Evolutionary conservation across 2,113 vertebrate species (phyloP), one percentile per base, ranked within the genome.

Genomic region (Brachypodius melanocephalos): DNA sequence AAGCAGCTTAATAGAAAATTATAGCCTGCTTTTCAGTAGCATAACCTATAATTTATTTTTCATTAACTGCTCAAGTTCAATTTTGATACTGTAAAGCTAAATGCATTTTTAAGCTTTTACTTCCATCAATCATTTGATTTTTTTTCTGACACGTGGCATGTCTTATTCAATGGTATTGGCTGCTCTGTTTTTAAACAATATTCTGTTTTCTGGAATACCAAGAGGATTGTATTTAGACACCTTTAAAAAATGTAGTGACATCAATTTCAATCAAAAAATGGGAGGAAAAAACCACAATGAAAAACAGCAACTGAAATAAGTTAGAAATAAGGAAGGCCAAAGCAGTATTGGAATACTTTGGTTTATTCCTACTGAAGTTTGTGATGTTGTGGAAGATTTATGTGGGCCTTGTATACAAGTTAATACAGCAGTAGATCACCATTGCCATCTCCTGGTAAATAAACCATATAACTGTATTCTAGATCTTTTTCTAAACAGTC

Each of bases 401-500:
- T 55, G 57, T 32, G 66, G 38, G 17, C 28, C 46, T 51, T 46
- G 24, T 82, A 78, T 36, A 69, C 51, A 72, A 52, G 42, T 85
- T 93, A 92, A 81, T 57, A 48, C 48, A 95, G 95, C 92, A 97
- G 96, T 93, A 98, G 98, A 98, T 96, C 97, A 94, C 97, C 93
- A 98, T 97, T 98, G 98, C 98, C 98, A 98, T 96, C 98, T 98
- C 85, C 97, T 98, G 98, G 97, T 96, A 93, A 96, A 91, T 65
- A 93, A 91, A 95, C 77, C 72, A 97, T 92, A 97, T 77, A 92
- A 95, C 96, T 85, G 67, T 34, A 52, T 90, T 92, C 80, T 74
- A 84, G 92, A 66, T 65, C 59, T 93, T 91, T 94, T 95, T 90
- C 89, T 85, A 65, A 97, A 96, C 61, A 95, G 51, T n/a, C 81